phyloP scores from a whole-genome alignment of 2,888 invertebrate species.

The Hypomecis punctinalis region DNA sequence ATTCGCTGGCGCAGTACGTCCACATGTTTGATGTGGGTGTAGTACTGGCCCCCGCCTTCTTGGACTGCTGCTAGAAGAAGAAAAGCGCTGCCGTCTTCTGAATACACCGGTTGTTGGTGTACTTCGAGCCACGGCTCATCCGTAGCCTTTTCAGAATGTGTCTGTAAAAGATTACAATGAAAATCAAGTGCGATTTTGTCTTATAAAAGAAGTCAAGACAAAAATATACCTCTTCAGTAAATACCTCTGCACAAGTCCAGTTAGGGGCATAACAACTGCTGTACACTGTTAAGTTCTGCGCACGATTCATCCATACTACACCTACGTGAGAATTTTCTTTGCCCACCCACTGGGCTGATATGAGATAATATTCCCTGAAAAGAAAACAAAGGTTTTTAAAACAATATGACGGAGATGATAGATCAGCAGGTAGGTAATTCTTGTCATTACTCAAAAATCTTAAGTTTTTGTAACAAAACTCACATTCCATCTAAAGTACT shows the following conservation, averaged over 20 bases:
- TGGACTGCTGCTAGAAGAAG: constrained; percentile 92
- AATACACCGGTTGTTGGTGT: constrained; percentile 93
- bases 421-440: no score
- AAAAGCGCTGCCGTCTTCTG: constrained; percentile 93
- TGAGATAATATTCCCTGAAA: constrained; percentile 95
- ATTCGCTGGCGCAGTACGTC: constrained; percentile 92
- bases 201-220: constrained; percentile 14
- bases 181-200: constrained; percentile 26
- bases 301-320: constrained; percentile 96
- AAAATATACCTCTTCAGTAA: constrained; percentile 35
- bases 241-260: constrained; percentile 94
- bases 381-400: constrained; percentile 6
- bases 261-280: constrained; percentile 93
- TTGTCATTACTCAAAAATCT: background rate
- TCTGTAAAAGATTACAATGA: constrained; percentile 73
- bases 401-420: background rate
- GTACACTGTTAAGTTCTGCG: constrained; percentile 95
- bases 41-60: constrained; percentile 93
- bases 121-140: constrained; percentile 95
- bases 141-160: constrained; percentile 92
- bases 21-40: constrained; percentile 95
- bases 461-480: constrained; percentile 65
- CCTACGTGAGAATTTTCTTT: constrained; percentile 91
- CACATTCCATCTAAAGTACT: constrained; percentile 91
- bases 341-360: constrained; percentile 96